Evolutionary conservation across 2,888 invertebrate genomes (phyloP).

Genomic region (Drosophila borealis): DNA sequence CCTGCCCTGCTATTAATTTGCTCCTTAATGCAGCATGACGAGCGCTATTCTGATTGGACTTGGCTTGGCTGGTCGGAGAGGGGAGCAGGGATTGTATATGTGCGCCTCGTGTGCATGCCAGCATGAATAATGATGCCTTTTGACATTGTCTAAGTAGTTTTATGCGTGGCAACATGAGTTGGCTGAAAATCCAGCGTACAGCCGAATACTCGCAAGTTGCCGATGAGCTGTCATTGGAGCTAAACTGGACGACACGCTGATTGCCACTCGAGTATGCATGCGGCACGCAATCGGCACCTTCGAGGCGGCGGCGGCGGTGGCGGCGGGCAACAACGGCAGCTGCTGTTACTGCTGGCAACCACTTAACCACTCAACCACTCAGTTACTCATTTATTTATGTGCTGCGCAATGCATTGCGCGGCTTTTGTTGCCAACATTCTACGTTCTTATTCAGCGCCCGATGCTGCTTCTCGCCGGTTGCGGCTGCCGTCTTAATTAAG

Average conservation of each 20-base stretch:
- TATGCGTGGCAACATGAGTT: conserved; percentile 76
- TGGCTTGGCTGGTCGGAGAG: conserved; percentile 7
- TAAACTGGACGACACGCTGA: conserved; percentile 42
- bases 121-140: conserved; percentile 77
- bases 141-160: conserved; percentile 80
- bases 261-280: conserved; percentile 64
- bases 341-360: conserved; percentile 36
- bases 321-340: not conserved
- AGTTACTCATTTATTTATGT: conserved; percentile 76
- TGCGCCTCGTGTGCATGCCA: conserved; percentile 28
- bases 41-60: conserved; percentile 50
- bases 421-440: conserved; percentile 54
- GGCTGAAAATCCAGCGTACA: conserved; percentile 67
- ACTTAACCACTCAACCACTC: conserved; percentile 65
- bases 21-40: conserved; percentile 61
- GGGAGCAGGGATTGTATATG: conserved; percentile 20
- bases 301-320: not conserved
- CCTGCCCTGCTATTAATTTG: conserved; percentile 42
- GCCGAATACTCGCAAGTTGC: conserved; percentile 13
- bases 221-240: conserved; percentile 45
- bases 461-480: conserved; percentile 46
- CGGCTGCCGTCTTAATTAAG: conserved; percentile 80
- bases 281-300: conserved; percentile 40
- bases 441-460: conserved; percentile 28
- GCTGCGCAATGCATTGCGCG: conserved; percentile 63